A percentile compares a stretch with the other conserved stretches of the same genome.
These are phyloP conservation scores for Yponomeuta plumbellus DNA, from an alignment of 2,888 invertebrate genomes.

Conservation along the genomic window DNA sequence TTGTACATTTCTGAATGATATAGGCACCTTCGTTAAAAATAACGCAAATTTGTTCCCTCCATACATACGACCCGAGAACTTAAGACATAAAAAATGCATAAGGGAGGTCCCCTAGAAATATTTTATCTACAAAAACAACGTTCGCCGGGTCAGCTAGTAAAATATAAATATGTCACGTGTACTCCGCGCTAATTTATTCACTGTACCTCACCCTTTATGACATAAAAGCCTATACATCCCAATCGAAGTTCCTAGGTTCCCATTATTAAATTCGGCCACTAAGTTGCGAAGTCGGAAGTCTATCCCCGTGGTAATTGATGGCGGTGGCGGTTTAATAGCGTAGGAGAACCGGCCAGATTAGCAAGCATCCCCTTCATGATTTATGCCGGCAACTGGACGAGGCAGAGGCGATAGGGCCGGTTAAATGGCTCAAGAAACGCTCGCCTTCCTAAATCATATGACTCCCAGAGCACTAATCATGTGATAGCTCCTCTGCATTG, in stretches of 20 bases:
- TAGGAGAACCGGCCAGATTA: background rate
- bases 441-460: background rate
- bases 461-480: background rate
- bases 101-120: too few species aligned
- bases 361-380: background rate
- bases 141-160: too few species aligned
- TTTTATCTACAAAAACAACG: too few species aligned
- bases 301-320: background rate
- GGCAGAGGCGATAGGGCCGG: background rate
- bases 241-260: background rate
- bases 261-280: background rate
- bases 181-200: too few species aligned
- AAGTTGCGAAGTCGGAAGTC: conserved; percentile 1
- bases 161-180: too few species aligned
- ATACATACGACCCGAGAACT: too few species aligned
- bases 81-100: too few species aligned
- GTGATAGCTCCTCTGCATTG: background rate
- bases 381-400: background rate
- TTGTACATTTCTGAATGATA: too few species aligned
- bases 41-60: too few species aligned
- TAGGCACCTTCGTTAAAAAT: too few species aligned
- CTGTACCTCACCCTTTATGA: too few species aligned
- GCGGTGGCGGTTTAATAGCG: conserved; percentile 1
- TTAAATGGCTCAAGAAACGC: background rate
- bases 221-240: background rate